Percentiles rank a stretch among this genome's conserved stretches.
Evolutionary conservation across 2,797 vertebrate genomes (phyloP).

Genomic region (Lepidocolaptes lacrymiger): DNA sequence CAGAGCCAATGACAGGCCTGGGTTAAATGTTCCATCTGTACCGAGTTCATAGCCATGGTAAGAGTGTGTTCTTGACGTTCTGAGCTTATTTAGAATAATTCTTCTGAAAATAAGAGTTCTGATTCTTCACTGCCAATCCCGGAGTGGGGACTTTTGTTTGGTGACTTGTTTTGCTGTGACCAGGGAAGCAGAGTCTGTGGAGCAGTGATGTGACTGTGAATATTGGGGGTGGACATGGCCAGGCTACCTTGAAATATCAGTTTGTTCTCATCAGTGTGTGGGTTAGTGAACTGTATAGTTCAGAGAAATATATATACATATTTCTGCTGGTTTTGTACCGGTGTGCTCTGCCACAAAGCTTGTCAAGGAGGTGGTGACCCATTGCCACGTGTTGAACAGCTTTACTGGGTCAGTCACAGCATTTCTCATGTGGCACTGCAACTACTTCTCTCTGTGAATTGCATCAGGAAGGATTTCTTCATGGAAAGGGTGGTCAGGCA

Average conservation of each 20-base stretch:
- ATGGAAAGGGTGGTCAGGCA: background rate
- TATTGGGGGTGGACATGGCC: too few species aligned
- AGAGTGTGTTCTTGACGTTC: background rate
- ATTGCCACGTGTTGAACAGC: accelerated
- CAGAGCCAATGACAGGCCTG: background rate
- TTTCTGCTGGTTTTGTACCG: background rate
- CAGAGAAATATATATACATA: background rate
- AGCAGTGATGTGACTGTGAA: background rate
- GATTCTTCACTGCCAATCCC: background rate
- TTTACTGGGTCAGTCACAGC: background rate
- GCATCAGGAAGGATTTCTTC: background rate
- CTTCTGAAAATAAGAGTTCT: background rate
- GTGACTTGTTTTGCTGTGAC: accelerated
- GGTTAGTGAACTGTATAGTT: background rate
- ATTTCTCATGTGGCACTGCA: background rate
- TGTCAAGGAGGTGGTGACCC: background rate
- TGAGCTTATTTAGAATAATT: background rate
- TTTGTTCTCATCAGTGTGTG: background rate
- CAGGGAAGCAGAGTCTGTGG: background rate
- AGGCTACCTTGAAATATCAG: background rate
- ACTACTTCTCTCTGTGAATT: background rate
- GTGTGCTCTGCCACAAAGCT: background rate
- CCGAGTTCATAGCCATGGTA: background rate
- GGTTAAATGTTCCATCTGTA: conserved; percentile 16
- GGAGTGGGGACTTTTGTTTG: background rate